Evolutionary conservation across 2,888 invertebrate genomes (phyloP), one percentile per base, ranked within the genome.

Genomic region (Allacma fusca): DNA sequence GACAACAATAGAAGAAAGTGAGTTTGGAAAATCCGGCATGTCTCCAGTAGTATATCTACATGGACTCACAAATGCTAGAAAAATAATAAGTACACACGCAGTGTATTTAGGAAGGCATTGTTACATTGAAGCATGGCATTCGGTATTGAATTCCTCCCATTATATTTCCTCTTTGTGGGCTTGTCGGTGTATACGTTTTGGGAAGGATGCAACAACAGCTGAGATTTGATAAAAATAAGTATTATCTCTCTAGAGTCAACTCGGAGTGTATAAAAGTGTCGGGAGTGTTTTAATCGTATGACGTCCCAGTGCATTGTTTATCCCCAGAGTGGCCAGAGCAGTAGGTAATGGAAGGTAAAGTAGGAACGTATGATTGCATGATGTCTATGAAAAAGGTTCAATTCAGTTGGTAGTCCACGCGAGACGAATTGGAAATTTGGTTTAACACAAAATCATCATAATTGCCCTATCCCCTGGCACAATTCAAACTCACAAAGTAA

Each of bases 371-470:
- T 72, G 44, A 50, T 70, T 70, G 57, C 69, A 19, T 69, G 75
- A 75, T 79, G 75, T 77, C 75, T 77, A 78, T 78, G 73, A 76
- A 75, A 75, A 75, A 76, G 75, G 75, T 78, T 80, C 69, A 73
- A 76, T 72, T 77, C 71, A 50, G 73, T 80, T 71, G 78, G 76
- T 68, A 80, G 83, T 83, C 82, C 83, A 81, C 82, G 82, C 83
- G 80, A 82, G 81, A 82, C 82, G 78, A 83, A 83, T 83, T 81
- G 82, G 80, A 83, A 82, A 83, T 83, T 83, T 83, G 81, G 82
- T 81, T 83, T 83, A 81, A 82, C 81, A 83, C 83, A 83, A 82
- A 82, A 81, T 80, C 79, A 71, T 82, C 81, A 80, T 82, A 82
- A 82, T 82, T 83, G 81, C 80, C 80, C 79, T 75, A 71, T 75